These are phyloP conservation scores for Crematogaster levior DNA, from an alignment of 2,888 invertebrate genomes.

Conservation along the genomic window DNA sequence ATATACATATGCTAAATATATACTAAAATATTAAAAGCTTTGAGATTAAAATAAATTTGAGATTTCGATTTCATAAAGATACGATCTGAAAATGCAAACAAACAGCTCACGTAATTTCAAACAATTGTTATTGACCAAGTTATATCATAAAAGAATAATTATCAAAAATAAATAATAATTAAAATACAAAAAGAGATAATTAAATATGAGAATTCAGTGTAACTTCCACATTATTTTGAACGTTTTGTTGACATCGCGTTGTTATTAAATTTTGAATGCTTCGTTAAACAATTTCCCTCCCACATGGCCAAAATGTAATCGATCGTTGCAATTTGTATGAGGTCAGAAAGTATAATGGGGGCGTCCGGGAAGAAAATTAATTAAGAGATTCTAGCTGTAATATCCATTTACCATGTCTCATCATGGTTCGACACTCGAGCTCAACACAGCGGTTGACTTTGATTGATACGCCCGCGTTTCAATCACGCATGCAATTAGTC, in stretches of 20 bases:
- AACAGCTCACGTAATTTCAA: neutral
- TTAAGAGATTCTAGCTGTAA: slow-evolving; percentile 22
- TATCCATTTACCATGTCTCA: slow-evolving; percentile 37
- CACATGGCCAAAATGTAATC: neutral
- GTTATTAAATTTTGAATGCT: neutral
- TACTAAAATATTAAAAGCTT: neutral
- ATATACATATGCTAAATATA: too few species aligned
- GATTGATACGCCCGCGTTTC: slow-evolving; percentile 51
- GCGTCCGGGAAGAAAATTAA: slow-evolving; percentile 18
- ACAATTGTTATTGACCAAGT: neutral
- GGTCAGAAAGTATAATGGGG: neutral
- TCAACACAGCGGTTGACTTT: slow-evolving; percentile 28
- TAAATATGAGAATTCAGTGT: neutral
- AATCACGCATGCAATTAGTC: slow-evolving; percentile 48
- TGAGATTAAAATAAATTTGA: neutral
- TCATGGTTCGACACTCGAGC: slow-evolving; percentile 28
- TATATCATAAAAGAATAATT: neutral
- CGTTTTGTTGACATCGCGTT: neutral
- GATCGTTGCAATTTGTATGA: slow-evolving; percentile 4
- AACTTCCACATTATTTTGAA: neutral
- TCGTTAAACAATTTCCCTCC: neutral
- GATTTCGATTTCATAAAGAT: too few species aligned
- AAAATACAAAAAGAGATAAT: neutral
- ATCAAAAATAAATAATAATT: slow-evolving; percentile 11
- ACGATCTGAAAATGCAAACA: neutral